Evolutionary conservation across 2,888 invertebrate genomes (phyloP).

Genomic region (Sinodicranocentrus sp.): DNA sequence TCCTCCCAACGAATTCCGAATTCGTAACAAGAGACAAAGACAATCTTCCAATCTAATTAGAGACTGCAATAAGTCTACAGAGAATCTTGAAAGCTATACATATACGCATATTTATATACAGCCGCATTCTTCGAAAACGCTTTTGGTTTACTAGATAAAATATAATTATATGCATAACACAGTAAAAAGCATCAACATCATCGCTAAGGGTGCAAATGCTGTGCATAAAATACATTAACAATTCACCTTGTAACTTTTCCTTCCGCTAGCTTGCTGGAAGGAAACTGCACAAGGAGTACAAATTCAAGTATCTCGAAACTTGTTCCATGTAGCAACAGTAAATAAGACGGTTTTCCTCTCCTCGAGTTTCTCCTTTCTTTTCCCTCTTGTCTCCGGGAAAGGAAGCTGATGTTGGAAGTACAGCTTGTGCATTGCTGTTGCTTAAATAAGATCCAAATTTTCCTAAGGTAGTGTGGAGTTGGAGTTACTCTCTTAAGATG

Average conservation of each 20-base stretch:
- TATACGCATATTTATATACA: too few relatives aligned
- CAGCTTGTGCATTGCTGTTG: constrained; percentile 19
- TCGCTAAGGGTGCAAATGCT: constrained; percentile 36
- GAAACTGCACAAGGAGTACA: constrained; percentile 15
- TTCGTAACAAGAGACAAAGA: background rate
- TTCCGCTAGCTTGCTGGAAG: constrained; percentile 22
- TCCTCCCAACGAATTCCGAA: too few relatives aligned
- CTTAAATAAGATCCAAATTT: constrained; percentile 22
- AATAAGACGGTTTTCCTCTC: constrained; percentile 10
- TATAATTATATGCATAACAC: too few relatives aligned
- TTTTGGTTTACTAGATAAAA: too few relatives aligned
- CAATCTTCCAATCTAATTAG: constrained; percentile 40
- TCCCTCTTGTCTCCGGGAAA: constrained; percentile 27
- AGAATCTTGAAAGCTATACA: too few relatives aligned
- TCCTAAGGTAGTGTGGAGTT: background rate
- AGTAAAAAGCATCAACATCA: constrained; percentile 9
- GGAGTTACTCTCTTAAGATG: background rate
- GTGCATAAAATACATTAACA: constrained; percentile 60
- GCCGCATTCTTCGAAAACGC: too few relatives aligned
- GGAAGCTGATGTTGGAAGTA: constrained; percentile 33
- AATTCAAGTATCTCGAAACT: constrained; percentile 20
- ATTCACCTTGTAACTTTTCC: constrained; percentile 59
- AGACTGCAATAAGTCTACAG: background rate
- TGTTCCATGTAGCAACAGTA: constrained; percentile 32
- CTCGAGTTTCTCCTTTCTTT: constrained; percentile 6